Evolutionary conservation across 1,140 invertebrate species (phyloP).

Genomic region (Leucophenga varia): DNA sequence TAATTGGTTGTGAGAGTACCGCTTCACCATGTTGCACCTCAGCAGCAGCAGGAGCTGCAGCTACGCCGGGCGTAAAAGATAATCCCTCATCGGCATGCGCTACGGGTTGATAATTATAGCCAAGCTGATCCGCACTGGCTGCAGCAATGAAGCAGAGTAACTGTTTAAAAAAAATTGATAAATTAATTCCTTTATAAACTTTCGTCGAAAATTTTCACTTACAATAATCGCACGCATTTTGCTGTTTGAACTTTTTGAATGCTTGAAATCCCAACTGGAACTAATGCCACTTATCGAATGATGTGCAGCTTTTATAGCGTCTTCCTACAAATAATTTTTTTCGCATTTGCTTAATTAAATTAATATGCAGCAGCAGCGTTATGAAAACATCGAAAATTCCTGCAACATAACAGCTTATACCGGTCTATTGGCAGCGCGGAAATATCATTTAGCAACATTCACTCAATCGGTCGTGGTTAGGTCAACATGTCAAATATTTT

Average conservation of each 20-base stretch:
- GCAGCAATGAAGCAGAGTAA: conserved; percentile 38
- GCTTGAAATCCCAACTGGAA: conserved; percentile 23
- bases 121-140: conserved; percentile 35
- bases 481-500: no score
- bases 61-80: conserved; percentile 2
- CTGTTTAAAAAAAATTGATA: conserved; percentile 8
- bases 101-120: conserved; percentile 45
- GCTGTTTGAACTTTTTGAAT: conserved; percentile 10
- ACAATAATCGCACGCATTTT: conserved; percentile 42
- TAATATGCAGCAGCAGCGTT: no score
- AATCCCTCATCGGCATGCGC: conserved; percentile 15
- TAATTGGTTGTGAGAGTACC: conserved; percentile 35
- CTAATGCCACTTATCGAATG: conserved; percentile 28
- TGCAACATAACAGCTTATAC: no score
- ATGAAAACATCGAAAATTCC: no score
- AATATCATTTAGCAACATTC: no score
- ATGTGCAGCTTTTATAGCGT: conserved; percentile 34
- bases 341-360: no score
- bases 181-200: no score
- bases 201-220: no score
- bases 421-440: no score
- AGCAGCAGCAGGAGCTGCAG: conserved; percentile 4
- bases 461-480: no score
- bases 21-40: conserved; percentile 35
- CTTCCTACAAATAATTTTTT: no score